A percentile compares a stretch with the other conserved stretches of the same genome.
phyloP scores from a whole-genome alignment of 2,113 vertebrate species.

The Coracopsis vasa region DNA sequence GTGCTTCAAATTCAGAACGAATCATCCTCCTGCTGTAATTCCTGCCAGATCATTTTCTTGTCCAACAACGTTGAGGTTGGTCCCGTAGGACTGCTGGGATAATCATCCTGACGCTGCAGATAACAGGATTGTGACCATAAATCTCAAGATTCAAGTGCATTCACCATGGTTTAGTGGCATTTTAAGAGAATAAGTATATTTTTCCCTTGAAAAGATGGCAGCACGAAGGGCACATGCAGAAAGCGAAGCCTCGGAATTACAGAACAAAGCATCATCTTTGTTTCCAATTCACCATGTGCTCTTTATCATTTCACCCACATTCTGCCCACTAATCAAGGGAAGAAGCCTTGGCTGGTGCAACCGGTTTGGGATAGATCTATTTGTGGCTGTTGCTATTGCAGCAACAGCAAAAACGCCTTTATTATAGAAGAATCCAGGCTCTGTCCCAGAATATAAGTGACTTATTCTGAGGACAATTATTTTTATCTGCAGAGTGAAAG shows the following conservation, averaged over 20 bases:
- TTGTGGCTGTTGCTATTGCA: conserved; percentile 30
- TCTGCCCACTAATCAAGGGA: conserved; percentile 42
- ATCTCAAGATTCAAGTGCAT: conserved; percentile 44
- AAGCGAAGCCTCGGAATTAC: neutral
- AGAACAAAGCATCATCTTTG: conserved; percentile 12
- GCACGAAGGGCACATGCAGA: neutral
- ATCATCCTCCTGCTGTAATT: conserved; percentile 23
- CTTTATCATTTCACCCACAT: conserved; percentile 49
- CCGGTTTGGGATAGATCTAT: conserved; percentile 15
- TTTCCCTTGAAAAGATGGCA: neutral
- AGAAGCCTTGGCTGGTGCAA: conserved; percentile 36
- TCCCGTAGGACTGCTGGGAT: neutral
- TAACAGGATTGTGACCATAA: conserved; percentile 48
- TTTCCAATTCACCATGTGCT: conserved; percentile 8
- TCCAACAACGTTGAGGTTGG: conserved; percentile 37
- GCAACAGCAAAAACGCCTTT: neutral
- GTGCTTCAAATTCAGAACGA: conserved; percentile 50
- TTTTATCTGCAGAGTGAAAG: conserved; percentile 1
- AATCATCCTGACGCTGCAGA: conserved; percentile 55
- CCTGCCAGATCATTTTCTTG: conserved; percentile 42
- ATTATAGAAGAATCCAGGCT: conserved; percentile 6
- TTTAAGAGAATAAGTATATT: neutral
- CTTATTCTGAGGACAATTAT: conserved; percentile 30
- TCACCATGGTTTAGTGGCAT: conserved; percentile 26
- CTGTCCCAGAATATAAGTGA: neutral